Evolutionary conservation across 1,140 invertebrate species (phyloP).

Genomic region (Lasaia peninsularis): DNA sequence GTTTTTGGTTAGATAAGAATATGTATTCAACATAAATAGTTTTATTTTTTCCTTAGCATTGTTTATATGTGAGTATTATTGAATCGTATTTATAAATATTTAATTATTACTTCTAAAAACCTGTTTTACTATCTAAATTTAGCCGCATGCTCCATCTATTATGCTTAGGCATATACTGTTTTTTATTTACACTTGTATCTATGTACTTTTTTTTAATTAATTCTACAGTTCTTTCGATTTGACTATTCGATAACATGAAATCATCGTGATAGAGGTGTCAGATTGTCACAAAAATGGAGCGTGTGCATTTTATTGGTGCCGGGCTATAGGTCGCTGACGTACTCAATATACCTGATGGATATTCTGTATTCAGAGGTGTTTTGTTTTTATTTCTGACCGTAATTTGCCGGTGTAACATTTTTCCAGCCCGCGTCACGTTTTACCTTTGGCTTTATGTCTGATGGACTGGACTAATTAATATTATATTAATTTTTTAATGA

Average conservation of each 20-base stretch:
- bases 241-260: background rate
- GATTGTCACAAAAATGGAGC: constrained; percentile 6
- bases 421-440: background rate
- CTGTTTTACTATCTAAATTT: too few relatives aligned
- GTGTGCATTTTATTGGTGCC: constrained; percentile 7
- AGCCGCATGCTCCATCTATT: too few relatives aligned
- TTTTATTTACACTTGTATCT: too few relatives aligned
- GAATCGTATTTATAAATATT: too few relatives aligned
- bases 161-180: too few relatives aligned
- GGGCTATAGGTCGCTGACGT: constrained; percentile 2
- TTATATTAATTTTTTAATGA: background rate
- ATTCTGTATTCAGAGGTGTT: constrained; percentile 4
- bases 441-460: background rate
- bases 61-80: too few relatives aligned
- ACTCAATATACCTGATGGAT: constrained; percentile 9
- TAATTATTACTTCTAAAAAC: too few relatives aligned
- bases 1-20: too few relatives aligned
- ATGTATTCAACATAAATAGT: too few relatives aligned
- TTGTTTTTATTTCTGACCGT: constrained; percentile 9
- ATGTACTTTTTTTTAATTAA: too few relatives aligned
- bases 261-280: background rate
- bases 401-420: constrained; percentile 3
- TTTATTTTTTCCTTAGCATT: too few relatives aligned
- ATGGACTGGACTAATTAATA: background rate
- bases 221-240: too few relatives aligned